These are phyloP conservation scores for Gymnorhina tibicen DNA, from an alignment of 2,113 vertebrate species.

Conservation along the genomic window DNA sequence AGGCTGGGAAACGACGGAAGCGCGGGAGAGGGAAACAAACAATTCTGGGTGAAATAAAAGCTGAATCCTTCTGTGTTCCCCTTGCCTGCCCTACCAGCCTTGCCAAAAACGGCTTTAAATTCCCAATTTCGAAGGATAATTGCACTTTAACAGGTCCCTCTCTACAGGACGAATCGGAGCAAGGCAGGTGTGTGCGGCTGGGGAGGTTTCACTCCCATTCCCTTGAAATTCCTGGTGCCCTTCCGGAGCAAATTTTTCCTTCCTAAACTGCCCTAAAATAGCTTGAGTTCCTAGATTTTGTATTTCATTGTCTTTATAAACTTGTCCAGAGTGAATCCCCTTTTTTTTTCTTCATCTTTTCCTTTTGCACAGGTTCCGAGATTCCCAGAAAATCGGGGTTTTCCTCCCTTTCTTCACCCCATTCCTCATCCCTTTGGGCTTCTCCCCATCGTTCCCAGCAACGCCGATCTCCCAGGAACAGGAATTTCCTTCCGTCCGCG, in stretches of 20 bases:
- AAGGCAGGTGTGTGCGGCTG: fast-evolving
- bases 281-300: not conserved
- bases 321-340: not conserved
- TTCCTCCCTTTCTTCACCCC: not conserved
- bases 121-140: not conserved
- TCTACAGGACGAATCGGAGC: fast-evolving
- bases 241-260: not conserved
- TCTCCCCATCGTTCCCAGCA: not conserved
- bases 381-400: not conserved
- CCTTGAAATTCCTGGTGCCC: not conserved
- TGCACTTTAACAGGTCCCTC: not conserved
- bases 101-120: not conserved
- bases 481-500: not conserved
- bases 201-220: not conserved
- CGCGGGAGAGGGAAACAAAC: not conserved
- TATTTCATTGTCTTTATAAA: not conserved
- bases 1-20: not conserved
- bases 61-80: not conserved
- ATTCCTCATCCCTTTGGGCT: not conserved
- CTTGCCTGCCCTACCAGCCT: not conserved
- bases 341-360: not conserved
- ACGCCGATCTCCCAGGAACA: not conserved
- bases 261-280: not conserved
- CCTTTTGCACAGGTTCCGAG: fast-evolving
- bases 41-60: not conserved